Evolutionary conservation across 1,140 invertebrate genomes (phyloP).

Genomic region (Neotoxoptera formosana): DNA sequence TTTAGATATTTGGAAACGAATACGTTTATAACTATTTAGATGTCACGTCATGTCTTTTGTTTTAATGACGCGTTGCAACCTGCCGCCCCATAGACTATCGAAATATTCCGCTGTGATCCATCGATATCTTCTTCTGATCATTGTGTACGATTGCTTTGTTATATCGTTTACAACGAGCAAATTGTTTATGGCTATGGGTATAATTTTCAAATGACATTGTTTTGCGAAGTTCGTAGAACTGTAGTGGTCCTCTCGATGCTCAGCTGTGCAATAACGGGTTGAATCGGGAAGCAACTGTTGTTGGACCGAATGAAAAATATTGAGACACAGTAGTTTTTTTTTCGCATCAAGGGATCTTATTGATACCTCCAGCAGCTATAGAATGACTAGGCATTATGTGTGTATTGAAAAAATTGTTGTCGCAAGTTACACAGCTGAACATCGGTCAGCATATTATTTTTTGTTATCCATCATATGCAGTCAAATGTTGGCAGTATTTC

Average conservation of each 20-base stretch:
- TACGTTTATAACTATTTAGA: slow-evolving; percentile 13
- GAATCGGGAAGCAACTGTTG: background rate
- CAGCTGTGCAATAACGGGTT: slow-evolving; percentile 15
- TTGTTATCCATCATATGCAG: background rate
- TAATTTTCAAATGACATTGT: background rate
- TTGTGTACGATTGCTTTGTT: background rate
- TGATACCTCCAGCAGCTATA: background rate
- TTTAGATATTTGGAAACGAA: background rate
- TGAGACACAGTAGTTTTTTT: background rate
- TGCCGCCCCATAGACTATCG: background rate
- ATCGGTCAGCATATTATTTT: background rate
- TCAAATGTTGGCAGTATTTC: background rate
- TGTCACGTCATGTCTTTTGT: background rate
- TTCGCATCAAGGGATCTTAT: background rate
- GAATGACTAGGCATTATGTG: background rate
- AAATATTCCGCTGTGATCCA: background rate
- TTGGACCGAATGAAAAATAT: background rate
- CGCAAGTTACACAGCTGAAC: slow-evolving; percentile 16
- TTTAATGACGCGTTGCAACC: background rate
- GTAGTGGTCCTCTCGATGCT: background rate
- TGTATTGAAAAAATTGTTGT: background rate
- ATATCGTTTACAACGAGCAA: background rate
- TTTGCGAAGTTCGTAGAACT: background rate
- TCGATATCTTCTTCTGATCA: background rate
- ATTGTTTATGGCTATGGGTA: background rate